A percentile compares a stretch with the other conserved stretches of the same genome.
Evolutionary conservation across 2,888 invertebrate species (phyloP).

Genomic region (Amorpha juglandis): DNA sequence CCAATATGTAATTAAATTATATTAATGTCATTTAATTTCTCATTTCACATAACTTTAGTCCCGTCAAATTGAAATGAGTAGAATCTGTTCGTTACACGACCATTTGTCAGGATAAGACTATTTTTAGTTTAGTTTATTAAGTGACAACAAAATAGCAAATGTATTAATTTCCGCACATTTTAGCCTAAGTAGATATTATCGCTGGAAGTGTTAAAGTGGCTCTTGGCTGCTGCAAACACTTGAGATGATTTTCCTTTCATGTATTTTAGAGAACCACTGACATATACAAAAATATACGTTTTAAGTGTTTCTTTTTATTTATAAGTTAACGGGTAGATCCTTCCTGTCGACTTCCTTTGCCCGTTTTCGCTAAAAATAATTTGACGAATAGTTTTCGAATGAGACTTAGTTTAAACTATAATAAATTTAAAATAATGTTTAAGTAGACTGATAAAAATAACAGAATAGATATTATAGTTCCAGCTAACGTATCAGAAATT

Average conservation of each 20-base stretch:
- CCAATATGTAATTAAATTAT: no score
- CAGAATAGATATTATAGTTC: no score
- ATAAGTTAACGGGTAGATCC: slow-evolving; percentile 5
- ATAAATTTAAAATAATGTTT: background rate
- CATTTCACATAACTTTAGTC: no score
- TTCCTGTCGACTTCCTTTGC: slow-evolving; percentile 23
- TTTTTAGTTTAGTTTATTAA: no score
- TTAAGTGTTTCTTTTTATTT: slow-evolving; percentile 21
- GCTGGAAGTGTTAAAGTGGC: slow-evolving; percentile 12
- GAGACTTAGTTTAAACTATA: background rate
- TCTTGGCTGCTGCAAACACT: background rate
- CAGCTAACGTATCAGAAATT: no score
- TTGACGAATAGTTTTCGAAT: background rate
- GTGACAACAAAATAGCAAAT: background rate
- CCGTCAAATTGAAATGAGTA: no score
- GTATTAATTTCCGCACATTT: background rate
- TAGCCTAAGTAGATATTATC: background rate
- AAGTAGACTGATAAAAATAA: no score
- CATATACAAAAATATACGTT: slow-evolving; percentile 5
- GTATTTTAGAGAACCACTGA: background rate
- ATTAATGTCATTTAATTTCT: no score
- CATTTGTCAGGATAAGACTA: no score
- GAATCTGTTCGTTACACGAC: no score
- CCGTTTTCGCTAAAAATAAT: slow-evolving; percentile 21
- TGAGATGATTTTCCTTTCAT: slow-evolving; percentile 10